Conservation (phyloP, 1,140 invertebrate species). For the Scaptomyza pallida region DNA sequence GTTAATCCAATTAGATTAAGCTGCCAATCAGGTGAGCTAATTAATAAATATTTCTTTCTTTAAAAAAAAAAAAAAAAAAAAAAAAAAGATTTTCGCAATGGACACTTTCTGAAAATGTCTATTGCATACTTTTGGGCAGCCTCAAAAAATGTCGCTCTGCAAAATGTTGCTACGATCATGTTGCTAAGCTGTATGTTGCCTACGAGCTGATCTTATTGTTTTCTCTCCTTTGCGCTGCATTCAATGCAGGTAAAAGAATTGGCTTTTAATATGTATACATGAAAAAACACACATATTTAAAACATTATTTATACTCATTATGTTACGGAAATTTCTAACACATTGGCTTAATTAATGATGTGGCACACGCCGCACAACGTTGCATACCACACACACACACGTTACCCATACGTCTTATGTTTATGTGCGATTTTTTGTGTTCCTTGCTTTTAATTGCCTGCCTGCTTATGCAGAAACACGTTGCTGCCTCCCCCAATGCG, state of each 20-base stretch:
- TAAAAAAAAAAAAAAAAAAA: too few relatives aligned
- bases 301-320: conserved; percentile 1
- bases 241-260: too few relatives aligned
- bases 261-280: background rate
- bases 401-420: background rate
- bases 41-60: too few relatives aligned
- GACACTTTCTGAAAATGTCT: too few relatives aligned
- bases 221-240: too few relatives aligned
- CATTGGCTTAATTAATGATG: conserved; percentile 65
- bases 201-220: too few relatives aligned
- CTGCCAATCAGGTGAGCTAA: too few relatives aligned
- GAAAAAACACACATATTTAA: background rate
- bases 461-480: conserved; percentile 71
- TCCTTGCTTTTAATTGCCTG: conserved; percentile 74
- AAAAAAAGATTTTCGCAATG: too few relatives aligned
- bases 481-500: conserved; percentile 21
- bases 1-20: too few relatives aligned
- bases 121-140: conserved; percentile 46
- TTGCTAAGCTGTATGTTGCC: too few relatives aligned
- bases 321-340: conserved; percentile 28
- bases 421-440: conserved; percentile 25
- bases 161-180: conserved; percentile 40
- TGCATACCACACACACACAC: background rate
- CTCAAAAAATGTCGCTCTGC: background rate
- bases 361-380: conserved; percentile 23